Evolutionary conservation across 2,888 invertebrate species (phyloP), one percentile per base, ranked within the genome.

Genomic region (Ochropleura leucogaster): DNA sequence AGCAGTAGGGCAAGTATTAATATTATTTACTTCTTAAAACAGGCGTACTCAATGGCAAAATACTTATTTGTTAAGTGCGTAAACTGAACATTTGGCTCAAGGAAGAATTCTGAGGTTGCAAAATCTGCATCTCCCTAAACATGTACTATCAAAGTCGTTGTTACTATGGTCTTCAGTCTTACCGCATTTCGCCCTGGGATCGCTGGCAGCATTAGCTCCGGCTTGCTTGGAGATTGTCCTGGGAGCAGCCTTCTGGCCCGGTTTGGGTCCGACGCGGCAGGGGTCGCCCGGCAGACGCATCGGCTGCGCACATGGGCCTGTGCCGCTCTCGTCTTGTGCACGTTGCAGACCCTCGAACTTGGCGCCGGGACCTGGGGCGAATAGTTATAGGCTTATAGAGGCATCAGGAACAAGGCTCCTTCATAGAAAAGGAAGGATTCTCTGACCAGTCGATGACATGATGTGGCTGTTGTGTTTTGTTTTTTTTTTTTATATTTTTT

Each of bases 231-330:
- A 95, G 4, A 96, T 95, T 40, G 94, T 94, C 85, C 74, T 91
- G 0, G 95, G 94, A 0, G 92, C 89, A 0, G 94, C 83, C 81
- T 87, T 91, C n/a, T 77, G 76, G 42, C 94, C 80, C 0, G 95
- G 93, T 83, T 94, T 96, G 65, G 96, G 95, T 1, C 95, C 95
- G 2, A 97, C 97, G 55, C 97, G 92, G 88, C 97, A 97, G 0
- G 97, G 96, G 90, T 97, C 97, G 0, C 97, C 97, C 0, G 97
- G 97, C 63, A 97, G 91, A 1, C 96, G 93, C 89, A 96, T 95
- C 0, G 97, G 97, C 88, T 97, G 97, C 4, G 97, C 94, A 84
- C 97, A 97, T 4, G 97, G 97, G 0, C 96, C 94, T 0, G 92
- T 84, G 4, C 97, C 97, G 69, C 96, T 95, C 12, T 96, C 95